These are phyloP conservation scores for Drosophila rhopaloa DNA, from an alignment of 1,140 invertebrate genomes.

Conservation along the genomic window DNA sequence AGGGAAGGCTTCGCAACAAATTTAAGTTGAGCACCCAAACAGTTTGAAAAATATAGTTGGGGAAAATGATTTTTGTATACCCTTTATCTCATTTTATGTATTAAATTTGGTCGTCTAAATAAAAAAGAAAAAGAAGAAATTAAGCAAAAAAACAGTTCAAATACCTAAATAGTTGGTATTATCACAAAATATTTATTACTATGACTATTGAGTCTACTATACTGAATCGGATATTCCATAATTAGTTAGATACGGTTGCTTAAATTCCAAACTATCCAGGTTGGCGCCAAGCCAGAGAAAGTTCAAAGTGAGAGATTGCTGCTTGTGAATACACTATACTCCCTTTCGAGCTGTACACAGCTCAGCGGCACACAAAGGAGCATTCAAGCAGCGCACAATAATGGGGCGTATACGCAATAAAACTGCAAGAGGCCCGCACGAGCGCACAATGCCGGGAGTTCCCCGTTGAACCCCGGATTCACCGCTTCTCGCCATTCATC, in stretches of 20 bases:
- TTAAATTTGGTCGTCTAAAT: too few species aligned
- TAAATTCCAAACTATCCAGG: not conserved
- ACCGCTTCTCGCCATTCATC: conserved; percentile 8
- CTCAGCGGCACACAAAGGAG: conserved; percentile 38
- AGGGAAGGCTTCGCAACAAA: not conserved
- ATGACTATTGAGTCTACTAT: too few species aligned
- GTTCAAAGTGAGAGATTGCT: not conserved
- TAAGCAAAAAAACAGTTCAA: too few species aligned
- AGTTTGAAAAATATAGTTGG: not conserved
- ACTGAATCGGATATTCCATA: not conserved
- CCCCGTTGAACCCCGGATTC: conserved; percentile 1
- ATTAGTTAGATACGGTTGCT: not conserved
- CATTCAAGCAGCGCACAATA: conserved; percentile 51
- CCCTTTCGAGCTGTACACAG: not conserved
- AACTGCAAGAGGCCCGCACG: conserved; percentile 59
- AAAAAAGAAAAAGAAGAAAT: too few species aligned
- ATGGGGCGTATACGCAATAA: conserved; percentile 74
- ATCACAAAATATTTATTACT: too few species aligned
- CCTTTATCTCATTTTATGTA: not conserved
- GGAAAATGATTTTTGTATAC: not conserved
- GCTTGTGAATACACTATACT: conserved; percentile 10
- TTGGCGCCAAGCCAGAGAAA: not conserved
- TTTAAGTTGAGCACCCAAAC: not conserved
- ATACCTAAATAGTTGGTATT: too few species aligned
- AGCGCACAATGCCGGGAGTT: conserved; percentile 42